Evolutionary conservation across 2,797 vertebrate species (phyloP).

Genomic region (Botia kubotai): DNA sequence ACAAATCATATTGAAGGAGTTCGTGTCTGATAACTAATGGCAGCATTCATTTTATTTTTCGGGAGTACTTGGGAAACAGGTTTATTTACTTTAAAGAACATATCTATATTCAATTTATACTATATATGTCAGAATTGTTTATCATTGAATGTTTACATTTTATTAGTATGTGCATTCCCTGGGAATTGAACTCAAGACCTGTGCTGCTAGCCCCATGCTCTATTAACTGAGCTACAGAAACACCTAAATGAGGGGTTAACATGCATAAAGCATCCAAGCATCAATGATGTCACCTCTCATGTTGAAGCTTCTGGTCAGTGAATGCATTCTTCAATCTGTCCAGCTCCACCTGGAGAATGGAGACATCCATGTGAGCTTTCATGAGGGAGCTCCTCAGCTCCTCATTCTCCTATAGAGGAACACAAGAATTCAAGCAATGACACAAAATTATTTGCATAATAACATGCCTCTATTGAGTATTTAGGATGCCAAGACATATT

Average conservation of each 20-base stretch:
- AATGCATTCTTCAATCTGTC: conserved; percentile 76
- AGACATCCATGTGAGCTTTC: conserved; percentile 68
- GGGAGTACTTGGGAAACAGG: too few species aligned
- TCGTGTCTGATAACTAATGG: too few species aligned
- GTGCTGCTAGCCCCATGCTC: too few species aligned
- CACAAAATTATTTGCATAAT: not conserved
- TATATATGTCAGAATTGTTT: too few species aligned
- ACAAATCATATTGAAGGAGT: not conserved
- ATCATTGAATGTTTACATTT: too few species aligned
- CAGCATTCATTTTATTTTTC: too few species aligned
- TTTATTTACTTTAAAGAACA: too few species aligned
- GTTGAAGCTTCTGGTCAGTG: conserved; percentile 70
- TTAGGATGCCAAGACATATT: not conserved
- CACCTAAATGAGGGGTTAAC: too few species aligned
- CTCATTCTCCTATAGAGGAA: conserved; percentile 75
- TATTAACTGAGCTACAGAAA: too few species aligned
- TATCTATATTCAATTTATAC: too few species aligned
- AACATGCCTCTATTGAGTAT: not conserved
- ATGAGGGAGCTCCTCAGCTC: conserved; percentile 65
- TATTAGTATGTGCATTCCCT: too few species aligned
- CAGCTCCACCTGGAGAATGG: conserved; percentile 74
- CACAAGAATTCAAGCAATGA: not conserved
- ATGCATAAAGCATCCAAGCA: not conserved
- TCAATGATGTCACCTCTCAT: conserved; percentile 68
- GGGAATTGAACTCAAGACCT: too few species aligned